Percentiles rank a stretch among this genome's conserved stretches.
Evolutionary conservation across 2,797 vertebrate species (phyloP).

Genomic region (Pseudopleuronectes americanus): DNA sequence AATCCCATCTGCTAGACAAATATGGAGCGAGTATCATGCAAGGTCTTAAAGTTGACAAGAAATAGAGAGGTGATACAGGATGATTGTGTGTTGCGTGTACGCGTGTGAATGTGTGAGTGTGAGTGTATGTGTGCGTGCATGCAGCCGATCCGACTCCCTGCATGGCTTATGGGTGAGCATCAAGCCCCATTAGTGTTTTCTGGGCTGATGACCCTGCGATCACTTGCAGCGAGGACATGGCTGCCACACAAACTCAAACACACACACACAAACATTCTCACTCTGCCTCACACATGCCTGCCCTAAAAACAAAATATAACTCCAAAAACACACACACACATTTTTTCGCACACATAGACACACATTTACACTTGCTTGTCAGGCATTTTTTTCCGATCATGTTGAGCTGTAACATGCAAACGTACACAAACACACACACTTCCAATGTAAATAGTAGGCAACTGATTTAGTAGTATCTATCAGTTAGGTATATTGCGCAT

Average conservation of each 20-base stretch:
- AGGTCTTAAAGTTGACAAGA: background rate
- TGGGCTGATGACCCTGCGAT: constrained; percentile 48
- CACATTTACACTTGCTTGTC: background rate
- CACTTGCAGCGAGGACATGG: constrained; percentile 47
- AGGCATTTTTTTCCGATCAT: constrained; percentile 11
- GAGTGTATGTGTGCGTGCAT: constrained; percentile 6
- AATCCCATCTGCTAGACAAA: too few relatives aligned
- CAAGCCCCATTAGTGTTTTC: constrained; percentile 52
- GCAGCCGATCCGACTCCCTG: constrained; percentile 16
- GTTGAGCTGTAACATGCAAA: constrained; percentile 9
- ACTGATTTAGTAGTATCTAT: too few relatives aligned
- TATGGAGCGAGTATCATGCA: background rate
- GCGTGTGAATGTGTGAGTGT: background rate
- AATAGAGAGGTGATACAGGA: background rate
- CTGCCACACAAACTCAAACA: constrained; percentile 4
- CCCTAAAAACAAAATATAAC: constrained; percentile 13
- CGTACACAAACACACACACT: background rate
- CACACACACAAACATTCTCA: constrained; percentile 10
- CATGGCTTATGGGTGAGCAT: constrained; percentile 53
- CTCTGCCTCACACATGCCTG: constrained; percentile 6
- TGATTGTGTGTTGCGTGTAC: background rate
- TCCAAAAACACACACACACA: constrained; percentile 25
- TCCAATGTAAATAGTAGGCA: too few relatives aligned
- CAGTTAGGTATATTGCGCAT: too few relatives aligned
- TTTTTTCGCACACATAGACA: background rate